A percentile compares a stretch with the other conserved stretches of the same genome.
phyloP scores from a whole-genome alignment of 2,888 invertebrate genomes.

The Phasia obesa region DNA sequence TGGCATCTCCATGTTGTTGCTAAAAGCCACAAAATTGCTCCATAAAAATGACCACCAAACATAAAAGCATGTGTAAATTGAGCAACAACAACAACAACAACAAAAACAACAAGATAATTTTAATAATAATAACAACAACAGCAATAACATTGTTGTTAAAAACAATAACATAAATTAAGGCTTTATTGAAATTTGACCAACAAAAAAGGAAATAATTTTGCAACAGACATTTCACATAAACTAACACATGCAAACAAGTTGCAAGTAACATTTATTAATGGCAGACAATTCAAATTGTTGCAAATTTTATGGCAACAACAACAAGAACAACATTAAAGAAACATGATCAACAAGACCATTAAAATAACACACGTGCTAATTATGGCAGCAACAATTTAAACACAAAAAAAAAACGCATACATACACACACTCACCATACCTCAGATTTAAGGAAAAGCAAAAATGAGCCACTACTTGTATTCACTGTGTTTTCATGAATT shows the following conservation, averaged over 20 bases:
- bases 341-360: constrained; percentile 49
- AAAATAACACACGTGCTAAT: constrained; percentile 62
- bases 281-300: constrained; percentile 66
- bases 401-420: no score
- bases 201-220: constrained; percentile 21
- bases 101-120: constrained; percentile 13
- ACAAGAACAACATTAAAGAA: constrained; percentile 23
- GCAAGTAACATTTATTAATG: constrained; percentile 65
- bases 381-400: constrained; percentile 56
- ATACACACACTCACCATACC: no score
- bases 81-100: constrained; percentile 43
- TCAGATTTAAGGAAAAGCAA: not conserved
- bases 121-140: constrained; percentile 23
- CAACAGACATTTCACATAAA: constrained; percentile 48
- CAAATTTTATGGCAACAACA: constrained; percentile 44
- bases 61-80: constrained; percentile 71
- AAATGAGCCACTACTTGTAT: no score
- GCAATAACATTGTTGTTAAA: constrained; percentile 49
- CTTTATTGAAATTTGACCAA: constrained; percentile 53
- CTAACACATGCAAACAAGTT: constrained; percentile 32
- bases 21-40: constrained; percentile 70
- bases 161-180: constrained; percentile 67
- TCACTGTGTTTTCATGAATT: no score
- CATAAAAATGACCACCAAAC: constrained; percentile 71
- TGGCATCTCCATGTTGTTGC: constrained; percentile 51